Evolutionary conservation across 2,888 invertebrate genomes (phyloP).

Genomic region (Mactromeris polynyma): DNA sequence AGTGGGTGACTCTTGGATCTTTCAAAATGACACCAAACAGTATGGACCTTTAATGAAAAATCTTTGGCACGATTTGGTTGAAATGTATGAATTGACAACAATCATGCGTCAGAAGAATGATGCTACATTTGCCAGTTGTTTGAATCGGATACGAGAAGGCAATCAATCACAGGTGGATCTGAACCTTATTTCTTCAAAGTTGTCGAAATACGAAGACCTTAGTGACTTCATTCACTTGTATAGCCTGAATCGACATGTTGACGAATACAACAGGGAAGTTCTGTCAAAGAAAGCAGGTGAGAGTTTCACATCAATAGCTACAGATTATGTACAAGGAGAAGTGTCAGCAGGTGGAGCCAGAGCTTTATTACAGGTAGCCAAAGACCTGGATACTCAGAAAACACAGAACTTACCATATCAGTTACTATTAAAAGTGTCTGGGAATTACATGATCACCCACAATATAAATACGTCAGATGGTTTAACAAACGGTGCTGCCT

Average conservation of each 20-base stretch:
- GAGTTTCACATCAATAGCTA: conserved; percentile 14
- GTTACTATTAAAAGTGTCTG: conserved; percentile 17
- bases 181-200: not conserved
- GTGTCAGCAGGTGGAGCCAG: conserved; percentile 3
- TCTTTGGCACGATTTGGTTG: conserved; percentile 10
- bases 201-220: not conserved
- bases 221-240: conserved; percentile 29
- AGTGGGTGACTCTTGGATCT: conserved; percentile 29
- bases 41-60: conserved; percentile 22
- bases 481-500: conserved; percentile 34
- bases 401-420: conserved; percentile 18
- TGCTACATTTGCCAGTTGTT: conserved; percentile 20
- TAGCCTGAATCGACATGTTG: not conserved
- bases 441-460: conserved; percentile 32
- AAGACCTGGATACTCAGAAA: conserved; percentile 15
- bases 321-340: conserved; percentile 10
- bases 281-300: conserved; percentile 10
- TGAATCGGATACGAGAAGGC: conserved; percentile 37
- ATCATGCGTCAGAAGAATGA: conserved; percentile 46
- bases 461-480: conserved; percentile 42
- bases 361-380: not conserved
- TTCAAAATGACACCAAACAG: not conserved
- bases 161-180: conserved; percentile 34
- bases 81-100: conserved; percentile 35
- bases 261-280: conserved; percentile 12